These are phyloP conservation scores for Amyelois transitella DNA, from an alignment of 1,140 invertebrate genomes.

Conservation along the genomic window DNA sequence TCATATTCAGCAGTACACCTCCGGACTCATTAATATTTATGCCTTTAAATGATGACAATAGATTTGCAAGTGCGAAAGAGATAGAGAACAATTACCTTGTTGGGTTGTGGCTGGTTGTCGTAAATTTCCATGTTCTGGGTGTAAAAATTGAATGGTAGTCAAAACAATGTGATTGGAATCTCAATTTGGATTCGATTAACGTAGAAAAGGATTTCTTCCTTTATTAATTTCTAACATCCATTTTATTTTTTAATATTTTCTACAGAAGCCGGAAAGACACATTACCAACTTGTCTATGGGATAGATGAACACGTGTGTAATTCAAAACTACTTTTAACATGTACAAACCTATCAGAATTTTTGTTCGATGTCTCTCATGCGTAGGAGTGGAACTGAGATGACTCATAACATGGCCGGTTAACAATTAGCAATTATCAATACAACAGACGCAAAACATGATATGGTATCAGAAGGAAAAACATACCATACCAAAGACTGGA, in stretches of 20 bases:
- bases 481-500: neutral
- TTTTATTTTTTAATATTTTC: too few species aligned
- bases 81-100: conserved; percentile 4
- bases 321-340: too few species aligned
- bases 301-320: too few species aligned
- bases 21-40: conserved; percentile 15
- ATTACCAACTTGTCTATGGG: too few species aligned
- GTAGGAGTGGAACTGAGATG: conserved; percentile 23
- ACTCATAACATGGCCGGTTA: conserved; percentile 29
- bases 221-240: too few species aligned
- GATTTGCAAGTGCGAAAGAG: conserved; percentile 6
- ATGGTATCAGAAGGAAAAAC: neutral
- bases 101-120: neutral
- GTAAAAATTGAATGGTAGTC: too few species aligned
- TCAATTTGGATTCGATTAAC: too few species aligned
- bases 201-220: too few species aligned
- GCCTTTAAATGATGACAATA: conserved; percentile 15
- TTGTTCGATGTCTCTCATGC: conserved; percentile 17
- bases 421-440: conserved; percentile 31
- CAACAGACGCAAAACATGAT: conserved; percentile 8
- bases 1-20: conserved; percentile 12
- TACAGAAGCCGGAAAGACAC: too few species aligned
- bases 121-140: conserved; percentile 25
- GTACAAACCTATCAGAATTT: too few species aligned
- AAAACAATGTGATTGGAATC: too few species aligned